A percentile compares a stretch with the other conserved stretches of the same genome.
Conservation (phyloP, 2,888 invertebrate species). For the Cylindroiulus punctatus region DNA sequence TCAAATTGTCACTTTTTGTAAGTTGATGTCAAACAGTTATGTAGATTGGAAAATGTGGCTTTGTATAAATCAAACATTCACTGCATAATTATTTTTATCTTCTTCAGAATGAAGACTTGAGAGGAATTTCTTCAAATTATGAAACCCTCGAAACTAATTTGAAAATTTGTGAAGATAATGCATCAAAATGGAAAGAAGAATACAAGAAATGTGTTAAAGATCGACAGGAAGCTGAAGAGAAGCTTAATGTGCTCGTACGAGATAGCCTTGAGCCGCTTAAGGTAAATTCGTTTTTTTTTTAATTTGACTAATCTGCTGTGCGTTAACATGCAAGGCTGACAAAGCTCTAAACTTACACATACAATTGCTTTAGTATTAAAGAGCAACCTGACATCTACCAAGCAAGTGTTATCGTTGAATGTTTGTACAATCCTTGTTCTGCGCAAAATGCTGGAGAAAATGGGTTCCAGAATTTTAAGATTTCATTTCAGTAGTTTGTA, state of each 20-base stretch:
- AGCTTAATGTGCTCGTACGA: not conserved
- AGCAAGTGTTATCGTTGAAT: too few species aligned
- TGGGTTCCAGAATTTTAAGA: too few species aligned
- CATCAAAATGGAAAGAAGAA: slow-evolving; percentile 4
- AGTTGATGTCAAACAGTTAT: not conserved
- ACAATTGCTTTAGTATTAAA: too few species aligned
- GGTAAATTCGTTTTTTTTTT: not conserved
- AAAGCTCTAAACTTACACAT: too few species aligned
- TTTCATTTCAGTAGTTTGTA: too few species aligned
- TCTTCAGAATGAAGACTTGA: slow-evolving; percentile 63
- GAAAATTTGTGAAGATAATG: not conserved
- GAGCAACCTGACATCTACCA: too few species aligned
- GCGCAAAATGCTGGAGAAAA: too few species aligned
- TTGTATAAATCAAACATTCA: too few species aligned
- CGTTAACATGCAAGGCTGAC: too few species aligned
- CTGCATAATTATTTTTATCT: not conserved
- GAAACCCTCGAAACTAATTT: not conserved
- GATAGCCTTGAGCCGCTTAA: not conserved
- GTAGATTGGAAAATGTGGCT: too few species aligned
- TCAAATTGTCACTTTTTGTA: slow-evolving; percentile 65
- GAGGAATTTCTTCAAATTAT: not conserved
- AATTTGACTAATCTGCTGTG: too few species aligned
- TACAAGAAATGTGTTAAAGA: not conserved
- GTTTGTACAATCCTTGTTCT: too few species aligned
- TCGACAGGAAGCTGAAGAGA: not conserved